Evolutionary conservation across 2,797 vertebrate species (phyloP), one percentile per base, ranked within the genome.

Genomic region (Loris lydekkerianus): DNA sequence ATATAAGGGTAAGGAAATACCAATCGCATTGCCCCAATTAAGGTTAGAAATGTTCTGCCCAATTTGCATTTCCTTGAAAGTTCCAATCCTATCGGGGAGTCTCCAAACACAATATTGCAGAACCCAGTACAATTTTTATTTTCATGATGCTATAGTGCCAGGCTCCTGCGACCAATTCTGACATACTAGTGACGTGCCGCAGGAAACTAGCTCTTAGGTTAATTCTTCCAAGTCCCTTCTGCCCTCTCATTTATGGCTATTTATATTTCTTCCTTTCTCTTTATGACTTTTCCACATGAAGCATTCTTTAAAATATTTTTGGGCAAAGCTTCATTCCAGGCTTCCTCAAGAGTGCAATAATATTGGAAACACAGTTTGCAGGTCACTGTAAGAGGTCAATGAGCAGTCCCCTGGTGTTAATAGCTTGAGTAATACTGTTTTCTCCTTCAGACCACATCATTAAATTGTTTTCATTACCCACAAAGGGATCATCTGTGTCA

Each of bases 381-480:
- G 87, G 97, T 83, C 93, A 86, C 72, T 37, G 69, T 13, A 85
- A 58, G 29, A 96, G 93, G 96, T 94, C 96, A 89, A 76, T 0
- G 0, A 88, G 73, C 61, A 86, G 78, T 92, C 69, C 77, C 95
- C 85, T 37, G 75, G 82, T 31, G 63, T 90, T 95, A 95, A 92
- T 23, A 86, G 37, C 82, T 65, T 70, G 81, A 96, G 92, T 67
- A 83, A 96, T 75, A 91, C 20, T 85, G 78, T 94, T 95, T 97
- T 92, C 96, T 96, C 94, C 96, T 97, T 93, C 77, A 96, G 92
- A 92, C 69, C 81, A 93, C 56, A 69, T 89, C 91, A 93, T 53
- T 96, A 97, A 94, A 96, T 96, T 94, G 93, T 89, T 94, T 95
- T 97, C 89, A 96, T 89, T 78, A 69, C 82, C 96, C 95, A 92